A percentile compares a stretch with the other conserved stretches of the same genome.
These are phyloP conservation scores for Eulemur albifrons DNA, from an alignment of 2,797 vertebrate species.

Conservation along the genomic window DNA sequence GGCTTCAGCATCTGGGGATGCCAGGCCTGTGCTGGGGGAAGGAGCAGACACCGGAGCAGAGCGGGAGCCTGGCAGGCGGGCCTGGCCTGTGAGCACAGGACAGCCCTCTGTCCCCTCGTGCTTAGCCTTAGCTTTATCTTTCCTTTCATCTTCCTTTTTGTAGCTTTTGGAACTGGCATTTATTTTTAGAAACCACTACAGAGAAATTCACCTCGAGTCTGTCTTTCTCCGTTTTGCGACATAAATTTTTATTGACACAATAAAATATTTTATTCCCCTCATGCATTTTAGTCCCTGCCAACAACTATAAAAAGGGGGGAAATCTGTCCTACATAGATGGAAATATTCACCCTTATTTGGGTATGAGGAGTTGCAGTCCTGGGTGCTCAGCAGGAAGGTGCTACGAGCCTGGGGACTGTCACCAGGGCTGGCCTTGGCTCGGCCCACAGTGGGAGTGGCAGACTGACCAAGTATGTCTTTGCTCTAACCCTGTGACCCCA, in stretches of 20 bases:
- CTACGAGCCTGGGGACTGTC: background rate
- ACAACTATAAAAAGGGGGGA: constrained; percentile 1
- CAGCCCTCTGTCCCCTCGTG: background rate
- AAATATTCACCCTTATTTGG: background rate
- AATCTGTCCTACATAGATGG: constrained; percentile 54
- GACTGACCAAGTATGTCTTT: background rate
- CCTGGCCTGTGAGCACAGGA: background rate
- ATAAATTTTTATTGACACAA: constrained; percentile 54
- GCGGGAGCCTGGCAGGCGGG: background rate
- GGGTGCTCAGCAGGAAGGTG: background rate
- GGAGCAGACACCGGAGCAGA: background rate
- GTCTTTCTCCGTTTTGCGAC: background rate
- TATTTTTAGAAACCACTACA: constrained; percentile 41
- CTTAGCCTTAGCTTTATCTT: background rate
- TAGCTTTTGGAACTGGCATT: constrained; percentile 17
- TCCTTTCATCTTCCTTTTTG: constrained; percentile 15
- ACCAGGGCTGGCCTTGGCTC: background rate
- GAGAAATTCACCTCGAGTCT: constrained; percentile 28
- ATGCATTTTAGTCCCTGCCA: constrained; percentile 49
- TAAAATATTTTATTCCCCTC: constrained; percentile 54
- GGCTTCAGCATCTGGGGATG: accelerated
- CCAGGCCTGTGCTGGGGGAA: accelerated
- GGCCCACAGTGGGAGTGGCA: background rate
- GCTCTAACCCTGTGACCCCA: background rate
- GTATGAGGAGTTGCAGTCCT: background rate